Evolutionary conservation across 2,888 invertebrate species (phyloP).

Genomic region (Clistopyga incitator): DNA sequence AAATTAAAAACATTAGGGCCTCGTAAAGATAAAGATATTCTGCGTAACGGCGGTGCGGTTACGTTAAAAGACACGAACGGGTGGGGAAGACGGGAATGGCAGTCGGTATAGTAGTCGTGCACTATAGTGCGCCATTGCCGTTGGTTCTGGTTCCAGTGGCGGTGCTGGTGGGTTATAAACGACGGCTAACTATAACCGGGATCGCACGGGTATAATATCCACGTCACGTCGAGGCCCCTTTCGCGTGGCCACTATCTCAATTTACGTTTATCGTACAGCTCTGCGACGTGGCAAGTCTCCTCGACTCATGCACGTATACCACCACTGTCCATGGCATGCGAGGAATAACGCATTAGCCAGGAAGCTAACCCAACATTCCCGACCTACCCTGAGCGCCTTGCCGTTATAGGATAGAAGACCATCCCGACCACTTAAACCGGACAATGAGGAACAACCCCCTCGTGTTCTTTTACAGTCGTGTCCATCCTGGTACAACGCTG

Average conservation of each 20-base stretch:
- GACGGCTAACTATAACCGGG: slow-evolving; percentile 69
- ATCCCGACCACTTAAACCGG: slow-evolving; percentile 41
- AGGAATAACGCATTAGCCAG: slow-evolving; percentile 41
- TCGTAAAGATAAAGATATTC: slow-evolving; percentile 80
- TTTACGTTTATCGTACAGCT: slow-evolving; percentile 71
- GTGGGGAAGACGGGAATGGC: slow-evolving; percentile 25
- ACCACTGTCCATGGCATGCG: neutral
- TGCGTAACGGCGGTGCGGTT: slow-evolving; percentile 51
- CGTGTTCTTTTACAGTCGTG: slow-evolving; percentile 49
- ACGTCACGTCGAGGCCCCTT: slow-evolving; percentile 68
- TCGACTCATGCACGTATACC: slow-evolving; percentile 48
- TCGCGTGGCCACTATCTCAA: slow-evolving; percentile 69
- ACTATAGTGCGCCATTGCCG: slow-evolving; percentile 43
- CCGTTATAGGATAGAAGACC: neutral
- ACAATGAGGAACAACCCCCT: slow-evolving; percentile 40
- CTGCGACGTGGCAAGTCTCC: slow-evolving; percentile 53
- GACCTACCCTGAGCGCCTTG: slow-evolving; percentile 26
- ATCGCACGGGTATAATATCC: slow-evolving; percentile 70
- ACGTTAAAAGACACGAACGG: slow-evolving; percentile 47
- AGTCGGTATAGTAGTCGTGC: slow-evolving; percentile 35
- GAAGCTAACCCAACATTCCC: slow-evolving; percentile 45
- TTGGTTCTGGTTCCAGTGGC: slow-evolving; percentile 57
- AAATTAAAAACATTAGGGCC: slow-evolving; percentile 80
- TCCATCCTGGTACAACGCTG: slow-evolving; percentile 21
- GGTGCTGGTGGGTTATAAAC: slow-evolving; percentile 69